These are phyloP conservation scores for roundworm (Caenorhabditis elegans) DNA, from an alignment of 1,140 invertebrate species.

Conservation along the genomic window WBcel235 BX284602.5:9509001-9509500, in stretches of 20 bases:
- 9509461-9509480: not conserved
- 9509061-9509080: constrained; percentile 85
- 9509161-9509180: constrained; percentile 44
- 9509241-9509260: not conserved
- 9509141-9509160: constrained; percentile 58
- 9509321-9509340: constrained; percentile 83
- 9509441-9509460: constrained; percentile 42
- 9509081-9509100: not conserved
- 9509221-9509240: constrained; percentile 21
- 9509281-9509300: constrained; percentile 79
- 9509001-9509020: constrained; percentile 5
- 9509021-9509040: not conserved
- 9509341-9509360: constrained; percentile 74
- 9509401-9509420: constrained; percentile 80
- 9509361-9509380: constrained; percentile 79
- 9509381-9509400: constrained; percentile 73
- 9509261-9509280: constrained; percentile 68
- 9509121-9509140: constrained; percentile 54
- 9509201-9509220: constrained; percentile 42
- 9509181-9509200: constrained; percentile 49
- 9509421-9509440: constrained; percentile 62
- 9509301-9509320: constrained; percentile 80
- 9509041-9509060: constrained; percentile 69
- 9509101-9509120: constrained; percentile 41
- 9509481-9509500: not conserved